phyloP scores from a whole-genome alignment of 1,140 invertebrate species.

The Ooceraea biroi region DNA sequence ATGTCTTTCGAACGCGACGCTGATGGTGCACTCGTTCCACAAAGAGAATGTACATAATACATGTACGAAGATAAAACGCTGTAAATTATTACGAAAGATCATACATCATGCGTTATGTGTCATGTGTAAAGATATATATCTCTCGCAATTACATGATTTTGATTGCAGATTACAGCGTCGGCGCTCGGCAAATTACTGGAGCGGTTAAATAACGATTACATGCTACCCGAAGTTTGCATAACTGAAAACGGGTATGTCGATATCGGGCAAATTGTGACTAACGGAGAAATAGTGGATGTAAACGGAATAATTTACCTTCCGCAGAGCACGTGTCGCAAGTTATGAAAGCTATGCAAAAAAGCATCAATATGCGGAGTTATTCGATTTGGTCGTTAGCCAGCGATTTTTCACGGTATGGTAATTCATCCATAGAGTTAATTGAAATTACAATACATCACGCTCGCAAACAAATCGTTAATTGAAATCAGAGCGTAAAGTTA shows the following conservation, averaged over 20 bases:
- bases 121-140: constrained; percentile 21
- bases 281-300: constrained; percentile 25
- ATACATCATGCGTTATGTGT: not conserved
- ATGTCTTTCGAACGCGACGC: constrained; percentile 27
- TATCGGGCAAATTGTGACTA: constrained; percentile 85
- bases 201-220: constrained; percentile 84
- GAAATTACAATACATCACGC: constrained; percentile 17
- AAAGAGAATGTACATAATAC: not conserved
- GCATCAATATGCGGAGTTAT: constrained; percentile 54
- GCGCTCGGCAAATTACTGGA: constrained; percentile 84
- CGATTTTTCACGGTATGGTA: constrained; percentile 11
- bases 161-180: constrained; percentile 78
- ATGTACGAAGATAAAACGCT: not conserved
- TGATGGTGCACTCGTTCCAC: not conserved
- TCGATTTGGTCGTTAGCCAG: constrained; percentile 27
- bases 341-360: constrained; percentile 61
- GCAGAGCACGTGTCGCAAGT: constrained; percentile 42
- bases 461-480: constrained; percentile 13
- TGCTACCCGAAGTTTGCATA: constrained; percentile 84
- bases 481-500: not conserved
- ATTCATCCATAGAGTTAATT: constrained; percentile 29
- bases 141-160: constrained; percentile 44
- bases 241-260: constrained; percentile 88
- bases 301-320: constrained; percentile 37
- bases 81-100: not conserved